Base-by-base conservation (phyloP, 2,888 invertebrate species). In the Heteromyza rotundicornis region DNA sequence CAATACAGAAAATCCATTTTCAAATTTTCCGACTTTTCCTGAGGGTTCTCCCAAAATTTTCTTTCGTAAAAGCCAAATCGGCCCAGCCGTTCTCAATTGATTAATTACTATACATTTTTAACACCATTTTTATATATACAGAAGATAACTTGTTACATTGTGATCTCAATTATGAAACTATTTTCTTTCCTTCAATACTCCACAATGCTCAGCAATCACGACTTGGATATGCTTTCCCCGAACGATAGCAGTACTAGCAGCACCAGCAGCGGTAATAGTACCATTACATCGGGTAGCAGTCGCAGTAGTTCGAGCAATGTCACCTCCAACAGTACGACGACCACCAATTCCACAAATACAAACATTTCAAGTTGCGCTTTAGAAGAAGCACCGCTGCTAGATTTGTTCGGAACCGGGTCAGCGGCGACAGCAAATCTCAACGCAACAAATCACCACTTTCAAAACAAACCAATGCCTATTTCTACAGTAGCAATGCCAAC, bases 161-260 rank as follows among this genome's bases (percentile, higher is more conserved):
- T n/a, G n/a, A n/a, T n/a, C n/a, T n/a, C n/a, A n/a, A n/a, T n/a
- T n/a, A n/a, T n/a, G n/a, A n/a, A n/a, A n/a, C n/a, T n/a, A n/a
- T n/a, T n/a, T n/a, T n/a, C n/a, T n/a, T n/a, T n/a, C n/a, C n/a
- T n/a, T n/a, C n/a, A n/a, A n/a, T n/a, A n/a, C n/a, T 55, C 53
- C 16, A 51, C 62, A n/a, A n/a, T n/a, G n/a, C n/a, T n/a, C n/a
- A 62, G 59, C 47, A 67, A 69, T 62, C 75, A 68, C 32, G 79
- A 79, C 55, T 70, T 73, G 53, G 76, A 78, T 53, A 71, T 77
- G 68, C 65, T 73, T 51, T 71, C 76, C 36, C 70, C 73, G 7
- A 76, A 72, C 47, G 79, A 75, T 7, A 78, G 72, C 60, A 75
- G 69, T 35, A 76, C 72, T 55, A 80, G 78, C 59, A 75, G 70